Conservation (phyloP, 2,888 invertebrate genomes). For the Acholoe squamosa region DNA sequence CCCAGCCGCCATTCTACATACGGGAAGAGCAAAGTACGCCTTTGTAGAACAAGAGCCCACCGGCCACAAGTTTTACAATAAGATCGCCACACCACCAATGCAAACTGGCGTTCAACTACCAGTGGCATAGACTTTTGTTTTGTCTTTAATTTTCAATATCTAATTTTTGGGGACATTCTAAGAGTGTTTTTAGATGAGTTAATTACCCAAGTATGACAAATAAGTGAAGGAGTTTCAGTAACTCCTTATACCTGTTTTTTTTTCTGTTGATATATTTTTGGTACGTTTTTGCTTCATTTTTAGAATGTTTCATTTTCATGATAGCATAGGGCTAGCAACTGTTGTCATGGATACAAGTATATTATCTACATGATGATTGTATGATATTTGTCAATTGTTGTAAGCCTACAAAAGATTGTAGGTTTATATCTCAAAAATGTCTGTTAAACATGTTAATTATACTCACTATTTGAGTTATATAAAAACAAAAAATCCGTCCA, state of each 20-base stretch:
- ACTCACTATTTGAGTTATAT: neutral
- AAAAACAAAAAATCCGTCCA: too few relatives aligned
- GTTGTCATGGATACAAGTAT: neutral
- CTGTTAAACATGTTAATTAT: neutral
- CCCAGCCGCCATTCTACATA: slow-evolving; percentile 80
- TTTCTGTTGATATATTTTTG: neutral
- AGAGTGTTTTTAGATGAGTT: neutral
- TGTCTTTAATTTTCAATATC: neutral
- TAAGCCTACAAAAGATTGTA: neutral
- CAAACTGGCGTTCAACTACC: neutral
- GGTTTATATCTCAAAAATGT: neutral
- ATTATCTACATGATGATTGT: neutral
- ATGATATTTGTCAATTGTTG: neutral
- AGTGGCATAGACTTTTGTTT: slow-evolving; percentile 28
- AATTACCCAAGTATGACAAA: neutral
- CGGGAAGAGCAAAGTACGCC: slow-evolving; percentile 72
- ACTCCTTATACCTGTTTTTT: neutral
- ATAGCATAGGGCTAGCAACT: neutral
- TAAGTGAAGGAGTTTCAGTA: neutral
- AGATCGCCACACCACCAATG: neutral
- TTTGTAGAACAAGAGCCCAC: slow-evolving; percentile 76
- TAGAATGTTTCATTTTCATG: neutral
- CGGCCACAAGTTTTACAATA: slow-evolving; percentile 79
- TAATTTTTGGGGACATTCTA: neutral
- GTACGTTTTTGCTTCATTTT: neutral